Base-by-base conservation (phyloP, 35 echinoderm and acorn worm species). In the Apostichopus parvimensis region DNA sequence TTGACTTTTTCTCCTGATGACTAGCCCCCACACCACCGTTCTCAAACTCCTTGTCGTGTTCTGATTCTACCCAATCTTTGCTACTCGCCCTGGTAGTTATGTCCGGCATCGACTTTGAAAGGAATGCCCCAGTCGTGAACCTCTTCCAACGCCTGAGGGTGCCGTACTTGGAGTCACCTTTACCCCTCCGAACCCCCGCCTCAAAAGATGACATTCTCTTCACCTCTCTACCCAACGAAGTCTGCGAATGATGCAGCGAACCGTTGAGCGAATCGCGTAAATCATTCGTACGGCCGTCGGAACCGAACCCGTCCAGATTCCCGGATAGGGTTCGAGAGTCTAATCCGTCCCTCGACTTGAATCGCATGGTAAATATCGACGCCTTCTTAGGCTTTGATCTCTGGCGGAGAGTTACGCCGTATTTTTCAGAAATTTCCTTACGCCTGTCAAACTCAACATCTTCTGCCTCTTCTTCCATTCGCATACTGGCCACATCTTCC, bases 361-460 rank as follows among this genome's bases (percentile, higher is more conserved):
- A 91, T 22, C 56, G 15, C 61, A 91, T 56, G 4, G 89, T 57
- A 53, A 91, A 91, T 26, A 91, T 22, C 15, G 89, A 91, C 24
- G 13, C 53, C 75, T 91, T 91, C n/a, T 91, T 77, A 17, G 17
- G 57, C 53, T 24, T 91, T 1, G 76, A 77, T 91, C 56, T 91
- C 1, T 91, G 73, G 20, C 89, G 71, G 28, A 91, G 59, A 26
- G 89, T 91, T 14, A 91, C 89, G 4, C 89, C 89, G 25, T 91
- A 91, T 79, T 91, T 91, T 68, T 91, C 89, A 3, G 89, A 77
- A 13, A 91, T 91, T 68, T 79, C 53, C 56, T 79, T 91, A 5
- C 89, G 86, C 8, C 57, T 88, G 20, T 52, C 54, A 57, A 20
- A 26, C 6, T 62, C 57, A 9, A 28, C 7, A 0, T 17, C 85